phyloP scores from a whole-genome alignment of 2,888 invertebrate species.

The Odontocerum albicorne region DNA sequence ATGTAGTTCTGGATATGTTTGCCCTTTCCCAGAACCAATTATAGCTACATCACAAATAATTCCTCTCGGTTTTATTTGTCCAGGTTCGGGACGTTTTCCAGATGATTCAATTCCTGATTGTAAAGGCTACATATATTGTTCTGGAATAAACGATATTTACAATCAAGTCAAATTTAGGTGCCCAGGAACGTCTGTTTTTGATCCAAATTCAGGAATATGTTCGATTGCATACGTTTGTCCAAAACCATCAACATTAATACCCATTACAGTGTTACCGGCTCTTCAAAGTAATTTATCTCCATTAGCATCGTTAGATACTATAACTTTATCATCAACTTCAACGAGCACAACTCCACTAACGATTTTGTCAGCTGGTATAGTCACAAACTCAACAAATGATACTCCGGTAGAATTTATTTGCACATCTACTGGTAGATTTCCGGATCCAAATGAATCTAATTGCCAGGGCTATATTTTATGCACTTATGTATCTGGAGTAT shows the following conservation, averaged over 20 bases:
- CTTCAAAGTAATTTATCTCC: not conserved
- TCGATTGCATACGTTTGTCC: not conserved
- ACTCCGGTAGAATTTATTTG: not conserved
- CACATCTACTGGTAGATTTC: slow-evolving; percentile 45
- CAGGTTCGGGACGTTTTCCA: not conserved
- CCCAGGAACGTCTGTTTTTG: not conserved
- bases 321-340: not conserved
- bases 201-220: not conserved
- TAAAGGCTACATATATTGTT: not conserved
- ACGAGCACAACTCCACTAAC: not conserved
- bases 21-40: not conserved
- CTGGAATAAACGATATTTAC: not conserved
- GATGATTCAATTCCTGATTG: not conserved
- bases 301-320: not conserved
- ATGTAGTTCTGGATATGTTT: not conserved
- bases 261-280: no score
- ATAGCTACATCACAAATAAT: not conserved
- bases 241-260: no score
- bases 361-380: no score
- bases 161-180: not conserved
- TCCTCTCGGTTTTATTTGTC: not conserved
- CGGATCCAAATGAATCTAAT: slow-evolving; percentile 44
- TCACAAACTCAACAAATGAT: no score
- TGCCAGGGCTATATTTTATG: slow-evolving; percentile 52
- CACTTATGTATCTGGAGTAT: slow-evolving; percentile 38